phyloP scores from a whole-genome alignment of 2,797 vertebrate species.

The Alauda arvensis region DNA sequence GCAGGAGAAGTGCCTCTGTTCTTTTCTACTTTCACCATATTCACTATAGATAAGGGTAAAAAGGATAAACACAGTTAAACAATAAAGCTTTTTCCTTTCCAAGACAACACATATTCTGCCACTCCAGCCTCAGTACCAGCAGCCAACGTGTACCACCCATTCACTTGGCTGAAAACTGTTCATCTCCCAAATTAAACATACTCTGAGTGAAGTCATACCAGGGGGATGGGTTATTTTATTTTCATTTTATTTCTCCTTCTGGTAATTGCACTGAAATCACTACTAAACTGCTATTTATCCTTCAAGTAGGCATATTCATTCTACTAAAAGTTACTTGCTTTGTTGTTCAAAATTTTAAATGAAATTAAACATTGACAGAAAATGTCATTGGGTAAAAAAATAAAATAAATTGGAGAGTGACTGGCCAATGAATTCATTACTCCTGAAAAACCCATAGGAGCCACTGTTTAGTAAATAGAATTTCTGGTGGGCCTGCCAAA shows the following conservation, averaged over 20 bases:
- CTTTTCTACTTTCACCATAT: neutral
- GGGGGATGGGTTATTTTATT: neutral
- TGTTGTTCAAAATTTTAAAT: neutral
- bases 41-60: constrained; percentile 2
- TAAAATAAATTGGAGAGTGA: neutral
- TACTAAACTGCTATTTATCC: neutral
- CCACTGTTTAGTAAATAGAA: neutral
- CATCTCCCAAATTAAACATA: neutral
- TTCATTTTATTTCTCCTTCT: neutral
- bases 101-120: neutral
- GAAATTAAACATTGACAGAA: neutral
- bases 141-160: neutral
- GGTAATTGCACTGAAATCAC: neutral
- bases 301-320: neutral
- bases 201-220: neutral
- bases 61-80: constrained; percentile 1
- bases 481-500: constrained; percentile 15
- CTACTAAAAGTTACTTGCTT: neutral
- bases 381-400: neutral
- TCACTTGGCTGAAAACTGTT: neutral
- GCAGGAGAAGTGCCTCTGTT: neutral
- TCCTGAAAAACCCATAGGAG: neutral
- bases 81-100: neutral
- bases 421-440: neutral
- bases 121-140: neutral